Base-by-base conservation (phyloP, 2,797 vertebrate species). In the Lateolabrax maculatus region DNA sequence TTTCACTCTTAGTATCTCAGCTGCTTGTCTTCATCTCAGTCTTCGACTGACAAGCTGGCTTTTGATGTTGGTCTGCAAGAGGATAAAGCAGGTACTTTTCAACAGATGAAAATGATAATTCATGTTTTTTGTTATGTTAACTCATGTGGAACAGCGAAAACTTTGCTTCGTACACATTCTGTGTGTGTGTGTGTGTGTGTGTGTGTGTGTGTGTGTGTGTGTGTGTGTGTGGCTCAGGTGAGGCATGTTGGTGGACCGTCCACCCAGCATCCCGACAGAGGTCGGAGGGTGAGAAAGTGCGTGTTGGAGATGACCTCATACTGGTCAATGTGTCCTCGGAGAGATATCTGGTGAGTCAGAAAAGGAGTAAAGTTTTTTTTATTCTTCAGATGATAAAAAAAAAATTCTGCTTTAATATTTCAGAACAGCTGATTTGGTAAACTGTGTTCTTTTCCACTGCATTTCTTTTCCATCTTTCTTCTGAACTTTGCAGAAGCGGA, bases 251-350 rank as follows among this genome's bases (percentile, higher is more conserved):
- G 97, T 99, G 98, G 98, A 99, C 96, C 0, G 96, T 99, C 63
- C 98, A 99, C 75, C 98, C 98, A 19, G 97, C 98, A 56, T 99
- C 98, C 48, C 97, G 97, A 81, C 98, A 99, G 84, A 94, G 98
- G 83, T 99, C 98, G 4, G 98, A 99, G 90, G 98, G 98, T n/a
- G 98, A 99, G 90, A 99, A 99, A 87, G 97, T 99, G 0, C 95
- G 96, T 6, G 97, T 97, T 58, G 97, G 98, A 68, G 98, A 99
- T 84, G 98, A 99, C 90, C 96, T 99, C 75, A 99, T 99, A 86
- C 90, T 99, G 78, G 96, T 99, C 85, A 99, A 95, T 5, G 94
- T 99, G 51, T 98, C 97, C 57, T 98, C 97, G 25, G 97, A 99
- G 89, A 95, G 98, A 90, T 99, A 98, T 83, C 91, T 99, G 96